Conservation (phyloP, 2,113 vertebrate species). For the Bujurquina vittata region DNA sequence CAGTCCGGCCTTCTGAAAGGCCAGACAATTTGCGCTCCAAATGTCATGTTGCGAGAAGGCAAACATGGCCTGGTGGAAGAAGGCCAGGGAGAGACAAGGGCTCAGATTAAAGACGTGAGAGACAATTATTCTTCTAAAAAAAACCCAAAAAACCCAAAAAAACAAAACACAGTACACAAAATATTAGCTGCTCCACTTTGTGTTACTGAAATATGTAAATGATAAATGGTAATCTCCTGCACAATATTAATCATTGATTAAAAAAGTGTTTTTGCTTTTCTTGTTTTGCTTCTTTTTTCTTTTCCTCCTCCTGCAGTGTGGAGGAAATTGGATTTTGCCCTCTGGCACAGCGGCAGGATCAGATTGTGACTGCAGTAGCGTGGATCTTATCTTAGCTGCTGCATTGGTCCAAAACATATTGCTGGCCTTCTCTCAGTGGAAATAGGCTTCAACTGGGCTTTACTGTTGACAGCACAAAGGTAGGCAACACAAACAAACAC, state of each 20-base stretch:
- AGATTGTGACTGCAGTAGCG: constrained; percentile 68
- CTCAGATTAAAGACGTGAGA: constrained; percentile 62
- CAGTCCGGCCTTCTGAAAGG: constrained; percentile 65
- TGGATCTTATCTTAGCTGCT: constrained; percentile 69
- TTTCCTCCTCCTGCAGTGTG: neutral
- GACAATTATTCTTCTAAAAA: constrained; percentile 55
- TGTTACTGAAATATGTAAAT: constrained; percentile 50
- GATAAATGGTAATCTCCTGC: constrained; percentile 51
- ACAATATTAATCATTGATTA: constrained; percentile 64
- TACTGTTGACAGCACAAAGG: constrained; percentile 51
- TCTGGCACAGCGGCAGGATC: constrained; percentile 65
- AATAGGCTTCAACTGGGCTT: constrained; percentile 55
- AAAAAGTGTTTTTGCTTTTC: constrained; percentile 49
- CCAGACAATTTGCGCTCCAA: constrained; percentile 73
- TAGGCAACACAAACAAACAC: constrained; percentile 2
- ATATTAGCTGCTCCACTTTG: constrained; percentile 27
- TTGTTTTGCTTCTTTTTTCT: constrained; percentile 46
- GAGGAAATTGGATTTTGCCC: constrained; percentile 77
- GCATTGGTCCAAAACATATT: constrained; percentile 71
- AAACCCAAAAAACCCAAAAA: constrained; percentile 24
- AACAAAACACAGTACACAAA: neutral
- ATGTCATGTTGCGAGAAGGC: constrained; percentile 71
- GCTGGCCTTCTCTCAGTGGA: constrained; percentile 57
- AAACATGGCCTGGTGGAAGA: constrained; percentile 68
- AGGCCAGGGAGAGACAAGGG: constrained; percentile 65